Conservation (phyloP, 2,797 vertebrate genomes). For the Nyctibius grandis region DNA sequence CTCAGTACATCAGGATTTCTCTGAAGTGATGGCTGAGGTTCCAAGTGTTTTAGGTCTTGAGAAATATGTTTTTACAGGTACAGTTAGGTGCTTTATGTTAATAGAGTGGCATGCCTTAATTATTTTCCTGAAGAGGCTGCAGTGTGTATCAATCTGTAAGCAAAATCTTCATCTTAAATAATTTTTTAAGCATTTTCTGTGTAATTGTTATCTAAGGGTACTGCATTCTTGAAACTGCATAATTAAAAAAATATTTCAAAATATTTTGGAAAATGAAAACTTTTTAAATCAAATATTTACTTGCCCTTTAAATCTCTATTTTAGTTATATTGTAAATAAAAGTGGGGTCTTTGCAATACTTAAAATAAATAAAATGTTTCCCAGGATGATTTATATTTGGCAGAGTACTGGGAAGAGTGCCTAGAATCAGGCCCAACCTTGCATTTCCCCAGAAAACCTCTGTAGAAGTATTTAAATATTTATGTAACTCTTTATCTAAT, state of each 20-base stretch:
- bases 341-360: neutral
- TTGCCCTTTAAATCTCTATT: neutral
- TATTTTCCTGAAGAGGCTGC: neutral
- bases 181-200: neutral
- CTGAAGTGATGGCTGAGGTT: neutral
- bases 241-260: neutral
- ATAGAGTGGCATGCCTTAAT: neutral
- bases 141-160: neutral
- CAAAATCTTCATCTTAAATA: neutral
- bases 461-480: conserved; percentile 43
- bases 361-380: conserved; percentile 33
- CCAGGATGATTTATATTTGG: conserved; percentile 27
- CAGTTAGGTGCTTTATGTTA: neutral
- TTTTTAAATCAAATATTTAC: neutral
- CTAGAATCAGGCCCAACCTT: neutral
- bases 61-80: neutral
- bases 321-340: conserved; percentile 8
- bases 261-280: neutral
- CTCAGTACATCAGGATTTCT: neutral
- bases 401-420: conserved; percentile 18
- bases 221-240: neutral
- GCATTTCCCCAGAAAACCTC: conserved; percentile 10
- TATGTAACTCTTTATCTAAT: conserved; percentile 44
- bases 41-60: neutral
- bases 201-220: neutral